Percentiles rank a stretch among this genome's conserved stretches.
phyloP scores from a whole-genome alignment of 2,113 vertebrate species.

The Ceuthmochares aereus region DNA sequence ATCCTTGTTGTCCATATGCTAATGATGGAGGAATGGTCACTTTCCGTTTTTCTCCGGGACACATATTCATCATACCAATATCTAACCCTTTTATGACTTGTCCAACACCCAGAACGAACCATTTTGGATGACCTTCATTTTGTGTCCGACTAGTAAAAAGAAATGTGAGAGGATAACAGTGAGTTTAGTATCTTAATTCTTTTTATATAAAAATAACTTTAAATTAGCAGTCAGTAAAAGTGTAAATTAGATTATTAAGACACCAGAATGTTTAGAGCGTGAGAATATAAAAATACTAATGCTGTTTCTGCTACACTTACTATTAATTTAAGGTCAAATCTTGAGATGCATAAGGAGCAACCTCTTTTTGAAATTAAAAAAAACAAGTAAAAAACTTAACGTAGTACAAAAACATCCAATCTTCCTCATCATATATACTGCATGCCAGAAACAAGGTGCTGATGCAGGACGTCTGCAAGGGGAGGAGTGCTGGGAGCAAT shows the following conservation, averaged over 20 bases:
- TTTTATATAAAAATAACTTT: not conserved
- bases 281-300: not conserved
- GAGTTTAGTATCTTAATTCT: not conserved
- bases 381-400: not conserved
- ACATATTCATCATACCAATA: constrained; percentile 91
- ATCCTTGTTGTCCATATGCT: constrained; percentile 90
- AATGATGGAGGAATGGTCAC: constrained; percentile 87
- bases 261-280: not conserved
- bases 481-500: not conserved
- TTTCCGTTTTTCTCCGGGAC: constrained; percentile 93
- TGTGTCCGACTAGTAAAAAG: constrained; percentile 84
- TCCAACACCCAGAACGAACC: constrained; percentile 95
- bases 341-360: not conserved
- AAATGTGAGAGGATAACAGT: not conserved
- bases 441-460: not conserved
- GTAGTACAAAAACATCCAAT: not conserved
- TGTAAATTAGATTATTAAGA: not conserved
- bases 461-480: not conserved
- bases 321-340: not conserved
- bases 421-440: not conserved
- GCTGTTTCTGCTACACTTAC: not conserved
- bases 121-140: constrained; percentile 91
- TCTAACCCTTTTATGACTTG: constrained; percentile 97
- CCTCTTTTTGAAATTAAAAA: not conserved
- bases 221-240: not conserved